Base-by-base conservation (phyloP, 1,140 invertebrate species). In the Anoplophora glabripennis region DNA sequence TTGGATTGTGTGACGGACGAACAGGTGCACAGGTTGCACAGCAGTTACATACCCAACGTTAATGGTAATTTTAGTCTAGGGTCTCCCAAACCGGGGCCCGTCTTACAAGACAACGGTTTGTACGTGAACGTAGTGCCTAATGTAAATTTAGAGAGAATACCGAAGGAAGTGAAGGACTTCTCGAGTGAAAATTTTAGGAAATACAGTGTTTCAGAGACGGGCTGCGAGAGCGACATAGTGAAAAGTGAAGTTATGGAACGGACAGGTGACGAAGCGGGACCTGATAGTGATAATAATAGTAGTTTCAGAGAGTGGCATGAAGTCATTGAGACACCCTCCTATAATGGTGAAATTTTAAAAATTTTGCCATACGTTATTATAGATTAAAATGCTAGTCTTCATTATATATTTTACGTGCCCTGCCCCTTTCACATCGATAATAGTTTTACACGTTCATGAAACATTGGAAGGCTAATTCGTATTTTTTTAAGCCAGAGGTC, bases 281-380 rank as follows among this genome's bases (percentile, higher is more conserved):
- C 33, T 44, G 33, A 15, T 45, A 53, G 58, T 60, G 58, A 53
- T 42, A 57, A 53, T 61, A 62, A 61, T 53, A 51, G 57, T 21
- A 57, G 57, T 52, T 94, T 93, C 82, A 80, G 84, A 60, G 87
- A 92, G 78, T 94, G 90, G 89, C 86, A 91, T 75, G 86, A 94
- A 78, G 86, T 85, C 75, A 80, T 85, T 62, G 83, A 83, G 63
- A 83, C 78, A 77, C 81, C 80, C 75, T 86, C 84, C 67, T 88
- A 81, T 70, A 81, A 82, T 76, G 86, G 80, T 71, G 87, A 91
- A 75, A 80, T 82, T 69, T 81, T 94, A 76, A 84, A 87, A 78
- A 88, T 94, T 83, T 84, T 94, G 84, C 93, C 93, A 81, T 96
- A 96, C 81, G 90, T 93, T 79, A 86, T 93, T 74, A 89, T 92